Evolutionary conservation across 2,888 invertebrate genomes (phyloP).

Genomic region (Physocephala rufipes): DNA sequence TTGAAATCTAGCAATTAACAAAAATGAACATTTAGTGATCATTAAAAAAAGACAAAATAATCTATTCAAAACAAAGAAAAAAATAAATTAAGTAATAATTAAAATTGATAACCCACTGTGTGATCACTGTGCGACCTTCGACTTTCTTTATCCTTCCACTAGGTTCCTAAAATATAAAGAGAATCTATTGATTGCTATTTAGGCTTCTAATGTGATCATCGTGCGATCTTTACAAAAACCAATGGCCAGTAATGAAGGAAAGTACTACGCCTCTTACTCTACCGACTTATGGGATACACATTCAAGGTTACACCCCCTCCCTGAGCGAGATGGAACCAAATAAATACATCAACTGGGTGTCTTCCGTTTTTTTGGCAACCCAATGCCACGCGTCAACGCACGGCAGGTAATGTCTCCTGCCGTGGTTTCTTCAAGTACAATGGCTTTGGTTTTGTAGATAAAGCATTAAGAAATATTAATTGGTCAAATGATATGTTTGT

Average conservation of each 20-base stretch:
- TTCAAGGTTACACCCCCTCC: constrained; percentile 16
- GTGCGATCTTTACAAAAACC: not conserved
- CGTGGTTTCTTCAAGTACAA: not conserved
- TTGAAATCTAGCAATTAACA: too few species aligned
- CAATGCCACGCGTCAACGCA: constrained; percentile 30
- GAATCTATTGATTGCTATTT: not conserved
- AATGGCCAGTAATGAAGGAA: constrained; percentile 11
- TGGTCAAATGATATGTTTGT: constrained; percentile 20
- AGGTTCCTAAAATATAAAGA: not conserved
- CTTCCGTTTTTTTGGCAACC: not conserved
- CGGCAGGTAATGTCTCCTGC: constrained; percentile 23
- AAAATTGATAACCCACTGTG: constrained; percentile 13
- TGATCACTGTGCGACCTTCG: constrained; percentile 36
- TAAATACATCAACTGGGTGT: not conserved
- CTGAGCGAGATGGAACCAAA: too few species aligned
- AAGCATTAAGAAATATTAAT: not conserved
- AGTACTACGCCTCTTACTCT: not conserved
- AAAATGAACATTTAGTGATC: not conserved
- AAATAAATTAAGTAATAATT: too few species aligned
- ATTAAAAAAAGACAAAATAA: not conserved
- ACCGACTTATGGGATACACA: constrained; percentile 18
- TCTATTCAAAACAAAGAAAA: not conserved
- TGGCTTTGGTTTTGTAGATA: not conserved
- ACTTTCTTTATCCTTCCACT: not conserved
- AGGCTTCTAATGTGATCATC: constrained; percentile 30